Evolutionary conservation across 2,113 vertebrate genomes (phyloP), one percentile per base, ranked within the genome.

Genomic region (Melanostigma gelatinosum): DNA sequence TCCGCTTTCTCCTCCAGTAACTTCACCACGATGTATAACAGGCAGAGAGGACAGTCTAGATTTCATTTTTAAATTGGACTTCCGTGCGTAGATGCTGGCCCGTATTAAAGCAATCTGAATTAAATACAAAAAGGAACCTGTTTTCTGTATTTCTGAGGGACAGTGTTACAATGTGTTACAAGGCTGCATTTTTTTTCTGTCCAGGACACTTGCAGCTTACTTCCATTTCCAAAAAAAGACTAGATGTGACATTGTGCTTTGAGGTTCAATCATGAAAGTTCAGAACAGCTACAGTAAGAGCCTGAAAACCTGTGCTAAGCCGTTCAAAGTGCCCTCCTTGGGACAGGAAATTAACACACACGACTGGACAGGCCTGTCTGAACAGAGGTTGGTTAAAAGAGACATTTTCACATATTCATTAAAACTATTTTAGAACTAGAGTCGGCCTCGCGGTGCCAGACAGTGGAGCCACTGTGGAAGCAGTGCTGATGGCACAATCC

Each of bases 401-500:
- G 34, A 29, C 12, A 22, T 54, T 57, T 66, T 70, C 50, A 9
- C 50, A 54, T 67, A 29, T 75, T 78, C 69, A 77, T 75, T 29
- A 57, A 67, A 75, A 78, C 57, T 50, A 78, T 75, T 77, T 79
- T 54, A 58, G 57, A 76, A 62, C 66, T 73, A 32, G 72, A 29
- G 38, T 76, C 61, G 66, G 74, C 24, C 38, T 36, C 2, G 15
- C 79, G 7, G 48, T 54, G 48, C 11, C 44, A 72, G 71, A 77
- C 67, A 77, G 61, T 66, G 67, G 69, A 87, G 36, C 60, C 77
- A 67, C 55, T 85, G 77, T 89, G 65, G 79, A 69, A 71, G 70
- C 55, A 38, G 40, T 57, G 67, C 66, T 74, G 66, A 88, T 75
- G 72, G 68, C 58, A 85, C 85, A 86, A 36, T 86, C 65, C 69